Evolutionary conservation across 2,113 vertebrate genomes (phyloP).

Genomic region (Heteronetta atricapilla): DNA sequence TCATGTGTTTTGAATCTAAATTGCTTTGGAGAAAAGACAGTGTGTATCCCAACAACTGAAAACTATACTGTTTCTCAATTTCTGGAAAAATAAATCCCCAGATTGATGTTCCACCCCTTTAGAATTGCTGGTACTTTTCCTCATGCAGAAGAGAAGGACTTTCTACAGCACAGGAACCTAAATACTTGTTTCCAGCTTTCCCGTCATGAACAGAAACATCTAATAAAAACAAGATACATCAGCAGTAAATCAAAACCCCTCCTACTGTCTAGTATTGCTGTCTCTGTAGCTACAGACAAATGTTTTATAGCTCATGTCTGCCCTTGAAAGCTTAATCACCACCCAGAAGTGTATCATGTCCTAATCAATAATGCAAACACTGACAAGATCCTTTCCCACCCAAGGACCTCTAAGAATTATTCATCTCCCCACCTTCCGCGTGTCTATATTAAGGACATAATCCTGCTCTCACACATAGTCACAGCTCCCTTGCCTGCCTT

Average conservation of each 20-base stretch:
- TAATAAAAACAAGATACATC: background rate
- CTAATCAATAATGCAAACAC: background rate
- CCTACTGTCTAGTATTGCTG: background rate
- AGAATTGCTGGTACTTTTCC: background rate
- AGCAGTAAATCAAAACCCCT: background rate
- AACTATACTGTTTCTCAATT: background rate
- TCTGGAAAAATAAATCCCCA: background rate
- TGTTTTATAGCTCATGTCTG: background rate
- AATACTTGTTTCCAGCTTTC: background rate
- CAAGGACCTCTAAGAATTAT: background rate
- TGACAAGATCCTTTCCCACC: background rate
- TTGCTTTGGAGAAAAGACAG: background rate
- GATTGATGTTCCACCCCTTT: background rate
- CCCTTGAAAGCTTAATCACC: background rate
- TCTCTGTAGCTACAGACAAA: background rate
- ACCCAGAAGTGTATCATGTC: background rate
- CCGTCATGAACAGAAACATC: background rate
- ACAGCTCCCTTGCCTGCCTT: background rate
- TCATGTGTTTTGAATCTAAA: background rate
- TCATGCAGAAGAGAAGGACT: background rate
- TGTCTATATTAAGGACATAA: background rate
- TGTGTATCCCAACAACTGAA: background rate
- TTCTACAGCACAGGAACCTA: background rate
- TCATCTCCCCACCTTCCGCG: background rate
- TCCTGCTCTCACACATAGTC: background rate